These are phyloP conservation scores for Byasa hedistus DNA, from an alignment of 2,888 invertebrate species.

Conservation along the genomic window DNA sequence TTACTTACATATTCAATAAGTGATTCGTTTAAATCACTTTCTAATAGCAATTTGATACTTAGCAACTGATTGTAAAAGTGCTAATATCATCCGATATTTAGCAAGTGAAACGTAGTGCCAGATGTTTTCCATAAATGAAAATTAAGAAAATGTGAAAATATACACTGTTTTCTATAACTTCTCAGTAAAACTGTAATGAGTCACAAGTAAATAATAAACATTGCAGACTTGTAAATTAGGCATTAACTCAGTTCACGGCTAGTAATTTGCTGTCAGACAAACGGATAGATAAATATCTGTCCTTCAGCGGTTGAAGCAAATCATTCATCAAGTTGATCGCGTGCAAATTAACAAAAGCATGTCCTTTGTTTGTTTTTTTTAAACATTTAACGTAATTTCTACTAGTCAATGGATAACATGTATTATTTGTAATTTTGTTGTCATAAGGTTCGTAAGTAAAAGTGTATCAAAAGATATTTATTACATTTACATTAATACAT, in stretches of 20 bases:
- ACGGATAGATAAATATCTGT: conserved; percentile 27
- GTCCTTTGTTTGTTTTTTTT: too few relatives aligned
- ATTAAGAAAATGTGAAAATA: neutral
- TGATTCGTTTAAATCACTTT: neutral
- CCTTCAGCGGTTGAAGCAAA: conserved; percentile 16
- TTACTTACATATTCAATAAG: too few relatives aligned
- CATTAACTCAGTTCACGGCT: conserved; percentile 10
- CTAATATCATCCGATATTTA: neutral
- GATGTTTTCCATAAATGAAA: too few relatives aligned
- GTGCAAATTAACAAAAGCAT: conserved; percentile 9
- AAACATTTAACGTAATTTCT: neutral
- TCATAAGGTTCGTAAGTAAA: too few relatives aligned
- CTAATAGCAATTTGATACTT: neutral
- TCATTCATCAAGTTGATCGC: conserved; percentile 12
- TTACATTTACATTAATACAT: too few relatives aligned
- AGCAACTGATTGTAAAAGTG: too few relatives aligned
- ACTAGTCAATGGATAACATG: neutral
- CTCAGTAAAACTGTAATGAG: neutral
- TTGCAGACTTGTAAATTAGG: conserved; percentile 21
- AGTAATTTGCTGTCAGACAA: conserved; percentile 23
- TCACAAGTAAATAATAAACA: conserved; percentile 19
- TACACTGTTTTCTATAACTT: neutral
- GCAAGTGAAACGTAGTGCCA: neutral
- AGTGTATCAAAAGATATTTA: too few relatives aligned
- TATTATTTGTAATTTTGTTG: neutral